phyloP scores from a whole-genome alignment of 2,888 invertebrate genomes.

The Aproaerema taeniolella region DNA sequence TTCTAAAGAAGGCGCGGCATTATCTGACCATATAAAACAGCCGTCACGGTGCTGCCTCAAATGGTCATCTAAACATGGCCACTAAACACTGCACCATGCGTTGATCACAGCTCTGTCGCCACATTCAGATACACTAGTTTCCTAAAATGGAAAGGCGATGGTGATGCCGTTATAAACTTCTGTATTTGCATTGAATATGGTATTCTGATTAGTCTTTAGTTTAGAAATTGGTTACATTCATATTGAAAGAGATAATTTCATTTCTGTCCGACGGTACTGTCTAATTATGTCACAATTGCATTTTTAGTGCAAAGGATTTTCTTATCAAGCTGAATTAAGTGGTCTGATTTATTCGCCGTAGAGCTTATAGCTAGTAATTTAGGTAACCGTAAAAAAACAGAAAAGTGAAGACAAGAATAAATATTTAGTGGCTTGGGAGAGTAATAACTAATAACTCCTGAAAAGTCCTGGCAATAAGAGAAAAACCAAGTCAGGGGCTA shows the following conservation, averaged over 20 bases:
- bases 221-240: background rate
- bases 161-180: slow-evolving; percentile 47
- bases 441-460: too few relatives aligned
- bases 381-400: too few relatives aligned
- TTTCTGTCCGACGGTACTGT: too few relatives aligned
- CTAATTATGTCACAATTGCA: too few relatives aligned
- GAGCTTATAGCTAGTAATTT: too few relatives aligned
- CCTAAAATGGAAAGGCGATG: slow-evolving; percentile 44
- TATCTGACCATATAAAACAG: slow-evolving; percentile 40
- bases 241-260: background rate
- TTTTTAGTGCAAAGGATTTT: too few relatives aligned
- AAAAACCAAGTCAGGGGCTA: too few relatives aligned
- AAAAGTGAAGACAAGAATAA: too few relatives aligned
- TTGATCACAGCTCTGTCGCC: slow-evolving; percentile 32
- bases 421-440: too few relatives aligned
- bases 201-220: slow-evolving; percentile 13
- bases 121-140: slow-evolving; percentile 39
- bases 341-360: too few relatives aligned
- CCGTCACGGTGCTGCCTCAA: slow-evolving; percentile 38
- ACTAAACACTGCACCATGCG: slow-evolving; percentile 31
- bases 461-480: too few relatives aligned
- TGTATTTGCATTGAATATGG: slow-evolving; percentile 28
- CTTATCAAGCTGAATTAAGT: too few relatives aligned
- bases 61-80: slow-evolving; percentile 32
- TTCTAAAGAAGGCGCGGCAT: slow-evolving; percentile 32